phyloP scores from a whole-genome alignment of 2,797 vertebrate genomes.

The Erpetoichthys calabaricus region DNA sequence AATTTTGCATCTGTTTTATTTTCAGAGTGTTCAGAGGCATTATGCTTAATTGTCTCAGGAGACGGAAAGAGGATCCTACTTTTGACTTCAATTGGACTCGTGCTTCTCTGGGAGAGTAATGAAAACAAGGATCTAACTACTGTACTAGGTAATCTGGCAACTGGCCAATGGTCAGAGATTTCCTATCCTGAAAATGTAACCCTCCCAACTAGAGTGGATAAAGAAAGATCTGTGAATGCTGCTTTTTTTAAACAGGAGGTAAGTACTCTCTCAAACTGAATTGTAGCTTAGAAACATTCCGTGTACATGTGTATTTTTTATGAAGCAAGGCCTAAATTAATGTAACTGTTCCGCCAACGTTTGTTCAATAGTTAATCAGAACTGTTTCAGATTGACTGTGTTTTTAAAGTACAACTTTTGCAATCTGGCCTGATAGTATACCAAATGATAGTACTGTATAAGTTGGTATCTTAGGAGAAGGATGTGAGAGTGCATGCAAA shows the following conservation, averaged over 20 bases:
- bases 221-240: conserved; percentile 63
- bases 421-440: too few relatives aligned
- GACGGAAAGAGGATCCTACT: conserved; percentile 64
- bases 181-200: conserved; percentile 35
- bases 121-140: conserved; percentile 34
- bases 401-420: too few relatives aligned
- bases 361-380: too few relatives aligned
- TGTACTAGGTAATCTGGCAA: conserved; percentile 34
- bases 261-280: conserved; percentile 8
- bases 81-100: conserved; percentile 42
- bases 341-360: too few relatives aligned
- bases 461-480: too few relatives aligned
- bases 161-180: conserved; percentile 68
- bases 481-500: too few relatives aligned
- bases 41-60: conserved; percentile 65
- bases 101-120: conserved; percentile 75
- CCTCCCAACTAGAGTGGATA: conserved; percentile 65
- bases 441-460: too few relatives aligned
- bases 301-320: too few relatives aligned
- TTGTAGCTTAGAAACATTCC: too few relatives aligned
- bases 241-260: conserved; percentile 75
- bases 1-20: background rate
- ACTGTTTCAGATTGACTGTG: too few relatives aligned
- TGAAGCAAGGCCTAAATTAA: too few relatives aligned
- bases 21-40: conserved; percentile 38